Base-by-base conservation (phyloP, 2,888 invertebrate genomes). In the Cheilosia urbana region DNA sequence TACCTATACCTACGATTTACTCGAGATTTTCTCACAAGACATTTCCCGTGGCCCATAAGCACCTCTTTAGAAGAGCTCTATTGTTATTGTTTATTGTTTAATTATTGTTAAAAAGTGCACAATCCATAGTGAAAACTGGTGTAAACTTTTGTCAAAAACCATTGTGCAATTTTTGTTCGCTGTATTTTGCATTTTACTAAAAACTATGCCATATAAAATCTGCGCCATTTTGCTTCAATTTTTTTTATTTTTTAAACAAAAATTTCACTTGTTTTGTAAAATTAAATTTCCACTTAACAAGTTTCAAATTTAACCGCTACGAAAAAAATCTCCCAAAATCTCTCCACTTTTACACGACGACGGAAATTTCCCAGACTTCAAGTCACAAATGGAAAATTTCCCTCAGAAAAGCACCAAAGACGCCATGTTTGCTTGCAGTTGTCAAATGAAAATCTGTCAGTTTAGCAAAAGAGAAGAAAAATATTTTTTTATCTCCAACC, bases 371-470 rank as follows among this genome's bases (percentile, higher is more conserved):
- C 42, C 21, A 45, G 68, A 83, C 78, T 37, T 37, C 13, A 37
- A 9, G 78, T 83, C 83, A 83, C 63, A 73, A 68, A 63, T 68
- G 27, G 45, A 75, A 84, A 79, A 78, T 63, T 40, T 71, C 75
- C 83, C 62, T 58, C 63, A 5, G 45, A 62, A 78, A 9, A 71
- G 47, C 63, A 73, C 45, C 68, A 73, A 30, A 9, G 83, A 76
- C 79, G 84, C 84, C 85, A 85, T 85, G 37, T 85, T 85, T 85
- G 71, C 71, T 68, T 71, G 68, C 62, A 75, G 19, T 78, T 85
- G 85, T 85, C 85, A 84, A 84, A 79, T 21, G 71, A 80, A 85
- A 85, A 85, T 68, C 85, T 85, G 85, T 85, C 85, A 85, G 34
- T 80, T 81, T 72, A 80, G 76, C 53, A 76, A 72, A 78, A 62